These are phyloP conservation scores for Ormyrus thymus DNA, from an alignment of 2,888 invertebrate species.

Conservation along the genomic window DNA sequence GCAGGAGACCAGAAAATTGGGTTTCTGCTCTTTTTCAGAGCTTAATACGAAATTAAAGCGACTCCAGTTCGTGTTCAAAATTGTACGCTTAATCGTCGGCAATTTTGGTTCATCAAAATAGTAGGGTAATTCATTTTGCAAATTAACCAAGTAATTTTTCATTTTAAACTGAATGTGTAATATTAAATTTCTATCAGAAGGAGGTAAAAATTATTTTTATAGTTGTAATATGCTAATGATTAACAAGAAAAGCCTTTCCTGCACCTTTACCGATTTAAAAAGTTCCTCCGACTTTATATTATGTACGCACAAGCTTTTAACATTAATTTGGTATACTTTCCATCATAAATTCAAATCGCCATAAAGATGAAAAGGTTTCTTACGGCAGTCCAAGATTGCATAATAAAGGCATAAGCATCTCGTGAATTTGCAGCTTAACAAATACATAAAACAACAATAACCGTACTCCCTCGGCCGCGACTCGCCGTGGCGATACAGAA, in stretches of 20 bases:
- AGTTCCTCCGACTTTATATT: background rate
- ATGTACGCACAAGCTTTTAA: background rate
- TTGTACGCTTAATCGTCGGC: too few species aligned
- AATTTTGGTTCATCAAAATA: too few species aligned
- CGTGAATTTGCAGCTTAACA: conserved; percentile 33
- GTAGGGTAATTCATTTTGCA: too few species aligned
- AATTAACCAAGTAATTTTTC: too few species aligned
- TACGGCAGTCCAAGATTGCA: conserved; percentile 11
- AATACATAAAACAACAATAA: conserved; percentile 28
- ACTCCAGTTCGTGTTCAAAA: too few species aligned
- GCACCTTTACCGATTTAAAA: too few species aligned
- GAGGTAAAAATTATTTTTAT: too few species aligned
- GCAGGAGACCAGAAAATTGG: conserved; percentile 28
- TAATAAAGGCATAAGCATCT: conserved; percentile 37
- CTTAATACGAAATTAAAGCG: too few species aligned
- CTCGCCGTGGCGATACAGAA: background rate
- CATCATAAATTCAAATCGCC: conserved; percentile 17
- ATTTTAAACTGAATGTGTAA: too few species aligned
- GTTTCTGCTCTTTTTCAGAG: conserved; percentile 1
- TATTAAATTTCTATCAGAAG: too few species aligned
- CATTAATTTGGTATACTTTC: background rate
- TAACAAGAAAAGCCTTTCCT: too few species aligned
- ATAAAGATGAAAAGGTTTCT: background rate
- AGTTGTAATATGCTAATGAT: too few species aligned
- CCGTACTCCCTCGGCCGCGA: background rate